These are phyloP conservation scores for Stramonita haemastoma DNA, from an alignment of 2,888 invertebrate species.

Conservation along the genomic window DNA sequence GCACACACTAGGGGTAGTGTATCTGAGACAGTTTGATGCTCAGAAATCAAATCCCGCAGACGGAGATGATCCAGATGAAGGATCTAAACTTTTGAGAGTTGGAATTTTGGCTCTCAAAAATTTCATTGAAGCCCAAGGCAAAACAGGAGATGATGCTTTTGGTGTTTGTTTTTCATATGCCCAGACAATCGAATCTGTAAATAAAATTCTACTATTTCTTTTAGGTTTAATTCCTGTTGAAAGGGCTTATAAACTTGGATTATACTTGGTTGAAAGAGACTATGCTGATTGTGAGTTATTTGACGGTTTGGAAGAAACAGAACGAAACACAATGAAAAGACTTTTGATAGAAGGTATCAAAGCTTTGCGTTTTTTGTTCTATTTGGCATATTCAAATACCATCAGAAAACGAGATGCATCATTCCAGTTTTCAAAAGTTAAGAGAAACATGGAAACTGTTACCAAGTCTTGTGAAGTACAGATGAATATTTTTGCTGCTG, in stretches of 20 bases:
- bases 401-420: background rate
- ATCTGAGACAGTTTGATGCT: background rate
- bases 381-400: conserved; percentile 13
- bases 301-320: background rate
- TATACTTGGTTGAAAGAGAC: conserved; percentile 7
- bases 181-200: conserved; percentile 9
- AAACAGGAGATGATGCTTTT: conserved; percentile 11
- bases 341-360: conserved; percentile 11
- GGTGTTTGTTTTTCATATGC: background rate
- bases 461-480: background rate
- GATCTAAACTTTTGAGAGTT: background rate
- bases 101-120: conserved; percentile 13
- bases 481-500: background rate
- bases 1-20: conserved; percentile 27
- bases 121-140: conserved; percentile 12
- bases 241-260: background rate
- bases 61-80: background rate
- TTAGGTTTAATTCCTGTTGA: background rate
- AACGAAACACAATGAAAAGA: background rate
- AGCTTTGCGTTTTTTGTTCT: conserved; percentile 1
- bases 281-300: background rate
- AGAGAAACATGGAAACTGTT: background rate
- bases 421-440: background rate
- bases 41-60: too few relatives aligned
- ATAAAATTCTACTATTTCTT: conserved; percentile 8